Evolutionary conservation across 2,888 invertebrate species (phyloP).

Genomic region (Dryomyza anilis): DNA sequence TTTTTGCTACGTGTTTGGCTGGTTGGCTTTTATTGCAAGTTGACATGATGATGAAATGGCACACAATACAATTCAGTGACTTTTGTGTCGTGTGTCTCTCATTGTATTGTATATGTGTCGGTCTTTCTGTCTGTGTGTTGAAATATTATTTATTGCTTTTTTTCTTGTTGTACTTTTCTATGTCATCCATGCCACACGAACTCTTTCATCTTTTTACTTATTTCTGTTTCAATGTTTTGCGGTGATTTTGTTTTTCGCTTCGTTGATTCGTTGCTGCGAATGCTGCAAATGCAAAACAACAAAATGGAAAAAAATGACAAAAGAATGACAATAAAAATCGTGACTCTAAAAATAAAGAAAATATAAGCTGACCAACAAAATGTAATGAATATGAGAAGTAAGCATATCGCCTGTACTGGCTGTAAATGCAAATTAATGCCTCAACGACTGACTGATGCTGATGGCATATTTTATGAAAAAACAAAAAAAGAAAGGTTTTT

Average conservation of each 20-base stretch:
- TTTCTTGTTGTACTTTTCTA: background rate
- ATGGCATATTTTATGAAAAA: too few species aligned
- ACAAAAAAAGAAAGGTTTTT: too few species aligned
- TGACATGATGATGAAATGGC: constrained; percentile 45
- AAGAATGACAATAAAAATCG: background rate
- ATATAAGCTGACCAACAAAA: too few species aligned
- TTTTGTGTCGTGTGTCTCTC: constrained; percentile 21
- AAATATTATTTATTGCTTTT: background rate
- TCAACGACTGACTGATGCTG: too few species aligned
- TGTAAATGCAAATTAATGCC: too few species aligned
- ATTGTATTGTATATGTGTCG: background rate
- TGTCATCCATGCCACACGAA: background rate
- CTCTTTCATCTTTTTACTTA: background rate
- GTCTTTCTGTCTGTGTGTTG: background rate
- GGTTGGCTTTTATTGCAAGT: too few species aligned
- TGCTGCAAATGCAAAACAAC: background rate
- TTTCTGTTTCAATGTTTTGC: constrained; percentile 6
- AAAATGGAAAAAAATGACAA: background rate
- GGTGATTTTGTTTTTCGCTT: constrained; percentile 12
- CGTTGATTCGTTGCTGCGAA: background rate
- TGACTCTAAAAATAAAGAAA: too few species aligned
- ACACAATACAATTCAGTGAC: constrained; percentile 46
- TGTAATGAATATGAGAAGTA: too few species aligned
- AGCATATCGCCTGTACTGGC: too few species aligned
- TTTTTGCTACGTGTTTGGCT: too few species aligned